phyloP scores from a whole-genome alignment of 2,888 invertebrate species.

The Caenorhabditis sp. region DNA sequence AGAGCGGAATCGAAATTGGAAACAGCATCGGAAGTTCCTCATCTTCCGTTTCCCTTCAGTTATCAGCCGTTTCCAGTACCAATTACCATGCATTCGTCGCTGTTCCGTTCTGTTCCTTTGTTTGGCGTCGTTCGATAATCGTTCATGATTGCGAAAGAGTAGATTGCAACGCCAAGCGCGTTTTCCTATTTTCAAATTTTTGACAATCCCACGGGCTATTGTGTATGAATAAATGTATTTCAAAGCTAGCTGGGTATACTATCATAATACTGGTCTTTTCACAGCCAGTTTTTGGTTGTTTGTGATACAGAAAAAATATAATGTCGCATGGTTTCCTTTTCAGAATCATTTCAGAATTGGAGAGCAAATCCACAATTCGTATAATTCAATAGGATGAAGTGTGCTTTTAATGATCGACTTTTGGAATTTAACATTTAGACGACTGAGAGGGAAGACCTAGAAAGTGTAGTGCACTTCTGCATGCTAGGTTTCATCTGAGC shows the following conservation, averaged over 20 bases:
- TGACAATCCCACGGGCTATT: not conserved
- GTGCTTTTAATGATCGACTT: slow-evolving; percentile 26
- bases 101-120: slow-evolving; percentile 1
- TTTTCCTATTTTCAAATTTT: not conserved
- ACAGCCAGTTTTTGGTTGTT: not conserved
- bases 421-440: slow-evolving; percentile 29
- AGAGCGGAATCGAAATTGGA: slow-evolving; percentile 1
- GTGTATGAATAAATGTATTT: not conserved
- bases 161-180: not conserved
- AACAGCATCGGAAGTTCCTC: not conserved
- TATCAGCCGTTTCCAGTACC: not conserved
- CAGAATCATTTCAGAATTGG: not conserved
- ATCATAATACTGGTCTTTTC: not conserved
- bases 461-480: slow-evolving; percentile 18
- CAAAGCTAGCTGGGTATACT: not conserved
- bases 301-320: not conserved
- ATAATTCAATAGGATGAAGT: not conserved
- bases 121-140: not conserved
- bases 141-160: slow-evolving; percentile 4
- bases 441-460: slow-evolving; percentile 8
- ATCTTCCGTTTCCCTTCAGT: not conserved
- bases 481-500: slow-evolving; percentile 22
- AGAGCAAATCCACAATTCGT: not conserved
- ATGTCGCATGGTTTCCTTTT: not conserved
- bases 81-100: not conserved